A percentile compares a stretch with the other conserved stretches of the same genome.
These are phyloP conservation scores for Oncorhynchus mykiss DNA, from an alignment of 2,113 vertebrate species.

Conservation along the genomic window DNA sequence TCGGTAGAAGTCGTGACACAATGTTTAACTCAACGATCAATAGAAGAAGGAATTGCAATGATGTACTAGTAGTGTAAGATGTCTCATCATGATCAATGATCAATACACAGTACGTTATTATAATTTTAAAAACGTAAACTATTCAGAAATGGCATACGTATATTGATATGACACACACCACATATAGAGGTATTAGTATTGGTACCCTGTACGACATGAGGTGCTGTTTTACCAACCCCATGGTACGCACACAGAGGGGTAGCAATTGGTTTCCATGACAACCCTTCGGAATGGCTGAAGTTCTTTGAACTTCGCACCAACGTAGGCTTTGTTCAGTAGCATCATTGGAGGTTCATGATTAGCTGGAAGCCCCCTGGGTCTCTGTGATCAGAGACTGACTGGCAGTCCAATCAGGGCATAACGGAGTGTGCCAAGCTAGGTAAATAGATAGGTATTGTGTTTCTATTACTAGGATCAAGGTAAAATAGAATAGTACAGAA, in stretches of 20 bases:
- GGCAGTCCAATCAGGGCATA: constrained; percentile 23
- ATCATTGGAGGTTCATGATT: constrained; percentile 58
- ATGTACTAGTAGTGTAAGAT: background rate
- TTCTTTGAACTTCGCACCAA: constrained; percentile 18
- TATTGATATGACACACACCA: background rate
- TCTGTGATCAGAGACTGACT: constrained; percentile 44
- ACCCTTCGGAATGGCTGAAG: constrained; percentile 53
- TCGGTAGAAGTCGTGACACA: too few relatives aligned
- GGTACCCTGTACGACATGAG: background rate
- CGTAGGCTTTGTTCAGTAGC: constrained; percentile 35
- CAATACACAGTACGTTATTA: too few relatives aligned
- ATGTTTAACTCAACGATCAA: background rate
- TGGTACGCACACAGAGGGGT: constrained; percentile 39
- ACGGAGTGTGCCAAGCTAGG: constrained; percentile 18
- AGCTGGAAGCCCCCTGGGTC: constrained; percentile 40
- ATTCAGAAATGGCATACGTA: background rate
- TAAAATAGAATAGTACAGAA: too few relatives aligned
- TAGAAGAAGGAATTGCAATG: background rate
- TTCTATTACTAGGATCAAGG: constrained; percentile 21
- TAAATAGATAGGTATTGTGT: constrained; percentile 19
- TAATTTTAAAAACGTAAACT: too few relatives aligned
- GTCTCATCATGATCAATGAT: too few relatives aligned
- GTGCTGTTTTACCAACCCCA: background rate
- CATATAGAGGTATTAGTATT: background rate
- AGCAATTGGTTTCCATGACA: constrained; percentile 56